phyloP scores from a whole-genome alignment of 2,797 vertebrate genomes.

The Danionella dracula region DNA sequence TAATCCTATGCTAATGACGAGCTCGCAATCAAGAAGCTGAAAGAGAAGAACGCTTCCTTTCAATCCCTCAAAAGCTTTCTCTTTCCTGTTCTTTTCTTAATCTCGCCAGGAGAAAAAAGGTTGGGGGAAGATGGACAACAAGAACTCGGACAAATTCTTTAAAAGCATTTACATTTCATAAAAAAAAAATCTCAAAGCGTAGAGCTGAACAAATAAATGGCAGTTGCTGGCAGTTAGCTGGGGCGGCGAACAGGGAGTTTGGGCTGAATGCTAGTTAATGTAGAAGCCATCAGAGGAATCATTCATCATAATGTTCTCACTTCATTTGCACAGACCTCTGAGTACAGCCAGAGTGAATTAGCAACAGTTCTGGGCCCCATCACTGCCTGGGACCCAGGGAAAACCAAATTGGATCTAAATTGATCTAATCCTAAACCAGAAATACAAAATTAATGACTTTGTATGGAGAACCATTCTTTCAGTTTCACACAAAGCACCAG shows the following conservation, averaged over 20 bases:
- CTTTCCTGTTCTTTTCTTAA: constrained; percentile 44
- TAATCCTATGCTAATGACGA: constrained; percentile 71
- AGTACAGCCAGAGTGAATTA: constrained; percentile 51
- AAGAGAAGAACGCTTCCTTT: constrained; percentile 36
- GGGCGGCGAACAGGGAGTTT: neutral
- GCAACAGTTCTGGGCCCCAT: constrained; percentile 37
- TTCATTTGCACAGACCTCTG: constrained; percentile 47
- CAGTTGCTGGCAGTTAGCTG: constrained; percentile 30
- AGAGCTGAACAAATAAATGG: constrained; percentile 37
- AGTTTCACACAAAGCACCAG: constrained; percentile 15
- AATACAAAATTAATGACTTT: constrained; percentile 49
- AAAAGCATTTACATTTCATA: constrained; percentile 33
- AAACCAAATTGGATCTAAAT: constrained; percentile 56
- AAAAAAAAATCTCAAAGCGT: constrained; percentile 23
- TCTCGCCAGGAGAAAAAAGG: neutral
- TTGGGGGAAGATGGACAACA: constrained; percentile 24
- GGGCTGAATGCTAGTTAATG: constrained; percentile 42
- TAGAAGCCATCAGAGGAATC: constrained; percentile 52
- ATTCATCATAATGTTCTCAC: constrained; percentile 54
- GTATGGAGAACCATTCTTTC: constrained; percentile 23
- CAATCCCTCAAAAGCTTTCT: constrained; percentile 31
- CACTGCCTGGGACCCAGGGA: constrained; percentile 39
- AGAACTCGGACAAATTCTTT: neutral
- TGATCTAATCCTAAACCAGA: constrained; percentile 54
- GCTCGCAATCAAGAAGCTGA: constrained; percentile 46